Percentiles rank a stretch among this genome's conserved stretches.
phyloP scores from a whole-genome alignment of 2,113 vertebrate genomes.

The Pimephales promelas region DNA sequence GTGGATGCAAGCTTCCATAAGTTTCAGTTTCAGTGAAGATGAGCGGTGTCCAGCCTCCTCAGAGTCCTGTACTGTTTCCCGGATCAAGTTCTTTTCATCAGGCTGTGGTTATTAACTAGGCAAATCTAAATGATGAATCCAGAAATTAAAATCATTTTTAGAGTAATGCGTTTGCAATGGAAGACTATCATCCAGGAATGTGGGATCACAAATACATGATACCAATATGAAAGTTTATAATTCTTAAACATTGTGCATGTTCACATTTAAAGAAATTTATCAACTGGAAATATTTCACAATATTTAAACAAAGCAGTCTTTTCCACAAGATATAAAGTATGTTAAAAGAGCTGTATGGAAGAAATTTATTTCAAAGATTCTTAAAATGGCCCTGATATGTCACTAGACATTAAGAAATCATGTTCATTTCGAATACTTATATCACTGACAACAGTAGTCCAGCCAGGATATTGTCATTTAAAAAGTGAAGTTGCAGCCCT shows the following conservation, averaged over 20 bases:
- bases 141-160: neutral
- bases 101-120: neutral
- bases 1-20: too few relatives aligned
- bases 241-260: neutral
- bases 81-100: neutral
- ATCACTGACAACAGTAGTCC: too few relatives aligned
- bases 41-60: neutral
- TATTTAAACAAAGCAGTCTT: neutral
- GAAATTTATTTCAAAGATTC: too few relatives aligned
- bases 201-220: neutral
- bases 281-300: neutral
- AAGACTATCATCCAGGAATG: neutral
- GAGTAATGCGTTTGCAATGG: neutral
- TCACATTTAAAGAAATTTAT: neutral
- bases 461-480: too few relatives aligned
- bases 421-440: too few relatives aligned
- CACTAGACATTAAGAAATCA: too few relatives aligned
- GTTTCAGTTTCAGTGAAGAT: neutral
- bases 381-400: too few relatives aligned
- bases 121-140: neutral
- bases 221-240: neutral
- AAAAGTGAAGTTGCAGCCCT: too few relatives aligned
- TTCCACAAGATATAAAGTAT: neutral
- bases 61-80: neutral
- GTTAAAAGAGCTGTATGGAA: too few relatives aligned